These are phyloP conservation scores for Pygoscelis adeliae DNA, from an alignment of 2,113 vertebrate genomes.

Conservation along the genomic window DNA sequence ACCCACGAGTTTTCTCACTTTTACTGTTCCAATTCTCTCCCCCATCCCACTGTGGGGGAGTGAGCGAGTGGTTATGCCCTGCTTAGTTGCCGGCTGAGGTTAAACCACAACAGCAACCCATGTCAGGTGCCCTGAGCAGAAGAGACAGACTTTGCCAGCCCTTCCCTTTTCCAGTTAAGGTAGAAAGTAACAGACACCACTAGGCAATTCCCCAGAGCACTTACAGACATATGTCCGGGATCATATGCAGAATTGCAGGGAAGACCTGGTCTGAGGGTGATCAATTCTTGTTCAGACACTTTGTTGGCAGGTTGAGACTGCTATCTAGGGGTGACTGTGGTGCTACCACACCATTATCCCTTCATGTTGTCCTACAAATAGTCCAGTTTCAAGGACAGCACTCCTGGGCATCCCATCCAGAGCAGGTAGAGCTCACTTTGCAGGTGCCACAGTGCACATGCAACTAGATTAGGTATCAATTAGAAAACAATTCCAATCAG, in stretches of 20 bases:
- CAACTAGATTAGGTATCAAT: neutral
- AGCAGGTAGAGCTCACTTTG: neutral
- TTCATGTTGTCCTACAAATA: neutral
- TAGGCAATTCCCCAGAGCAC: neutral
- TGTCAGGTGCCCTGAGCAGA: neutral
- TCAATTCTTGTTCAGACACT: neutral
- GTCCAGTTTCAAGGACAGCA: neutral
- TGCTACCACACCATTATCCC: neutral
- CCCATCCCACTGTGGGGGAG: neutral
- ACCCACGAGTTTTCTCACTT: neutral
- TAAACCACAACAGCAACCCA: neutral
- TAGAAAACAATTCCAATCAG: neutral
- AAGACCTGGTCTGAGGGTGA: neutral
- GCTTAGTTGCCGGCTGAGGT: neutral
- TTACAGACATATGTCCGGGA: fast-evolving
- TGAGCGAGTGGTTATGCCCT: too few relatives aligned
- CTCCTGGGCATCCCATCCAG: neutral
- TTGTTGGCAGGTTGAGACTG: neutral
- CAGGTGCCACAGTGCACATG: neutral
- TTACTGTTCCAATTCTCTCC: neutral
- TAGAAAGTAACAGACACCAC: neutral
- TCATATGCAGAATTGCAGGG: neutral
- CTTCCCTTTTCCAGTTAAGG: neutral
- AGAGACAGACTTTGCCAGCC: neutral
- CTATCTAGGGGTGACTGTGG: neutral